Evolutionary conservation across 2,888 invertebrate species (phyloP), one percentile per base, ranked within the genome.

Genomic region (Brachyptera risi): DNA sequence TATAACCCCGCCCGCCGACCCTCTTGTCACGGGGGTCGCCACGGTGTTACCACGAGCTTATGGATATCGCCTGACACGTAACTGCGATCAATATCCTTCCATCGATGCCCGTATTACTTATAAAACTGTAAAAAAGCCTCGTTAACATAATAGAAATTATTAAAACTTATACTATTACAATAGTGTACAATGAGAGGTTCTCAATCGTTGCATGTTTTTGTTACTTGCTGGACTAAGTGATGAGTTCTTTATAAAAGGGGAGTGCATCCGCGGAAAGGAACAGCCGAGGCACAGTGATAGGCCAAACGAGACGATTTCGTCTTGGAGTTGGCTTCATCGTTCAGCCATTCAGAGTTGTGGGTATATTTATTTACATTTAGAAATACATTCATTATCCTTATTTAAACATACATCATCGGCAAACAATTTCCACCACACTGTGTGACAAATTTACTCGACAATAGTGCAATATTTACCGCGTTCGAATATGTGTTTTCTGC

Each of bases 291-390:
- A 21, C 42, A 42, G 56, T n/a, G n/a, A n/a, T n/a, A 11, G n/a
- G n/a, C 57, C 47, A 31, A 38, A 31, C 64, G 58, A 64, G 62
- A 65, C 62, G 60, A 60, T 64, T 63, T 58, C 65, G 66, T 66
- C 61, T 66, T 66, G 63, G 66, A 63, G 61, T 66, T 66, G 64
- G 66, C 65, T 66, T 63, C 63, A 57, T 62, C 44, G 62, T 61
- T 65, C 66, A 62, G 65, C 63, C 65, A 65, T 64, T 60, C n/a
- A 60, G 59, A 63, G 62, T 62, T 61, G 65, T 65, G 59, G 62
- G 65, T 65, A 31, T 9, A 54, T 40, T 17, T 56, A 49, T 47
- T 62, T 56, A 49, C 37, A 5, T 49, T 59, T 27, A n/a, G 15
- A 35, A 21, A 23, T 4, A 26, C 3, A 21, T n/a, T n/a, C n/a